Evolutionary conservation across 2,113 vertebrate genomes (phyloP).

Genomic region (Brienomyrus longianalis): DNA sequence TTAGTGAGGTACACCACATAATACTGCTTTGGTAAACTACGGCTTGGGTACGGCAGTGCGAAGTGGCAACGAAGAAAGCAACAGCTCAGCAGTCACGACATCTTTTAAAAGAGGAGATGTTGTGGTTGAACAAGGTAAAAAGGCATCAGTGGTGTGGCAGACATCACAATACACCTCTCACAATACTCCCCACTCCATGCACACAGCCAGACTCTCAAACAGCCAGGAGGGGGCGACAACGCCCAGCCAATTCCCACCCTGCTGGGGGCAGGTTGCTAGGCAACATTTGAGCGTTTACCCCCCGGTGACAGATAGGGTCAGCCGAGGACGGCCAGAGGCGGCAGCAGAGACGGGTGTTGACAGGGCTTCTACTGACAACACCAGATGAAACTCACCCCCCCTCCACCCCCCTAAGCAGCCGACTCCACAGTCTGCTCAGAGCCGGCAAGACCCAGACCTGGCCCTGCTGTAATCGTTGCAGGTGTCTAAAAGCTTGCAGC

Average conservation of each 20-base stretch:
- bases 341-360: not conserved
- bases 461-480: not conserved
- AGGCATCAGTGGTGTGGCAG: not conserved
- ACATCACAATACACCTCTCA: no score
- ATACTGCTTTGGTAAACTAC: not conserved
- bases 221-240: not conserved
- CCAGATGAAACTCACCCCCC: not conserved
- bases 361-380: not conserved
- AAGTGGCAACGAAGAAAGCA: not conserved
- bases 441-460: not conserved
- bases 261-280: not conserved
- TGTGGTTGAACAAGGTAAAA: not conserved
- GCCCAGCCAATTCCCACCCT: not conserved
- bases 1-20: not conserved
- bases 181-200: not conserved
- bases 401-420: not conserved
- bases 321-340: not conserved
- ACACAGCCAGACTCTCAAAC: not conserved
- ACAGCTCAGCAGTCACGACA: no score
- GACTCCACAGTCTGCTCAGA: not conserved
- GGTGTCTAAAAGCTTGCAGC: not conserved
- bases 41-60: no score
- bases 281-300: not conserved
- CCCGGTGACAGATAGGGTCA: not conserved
- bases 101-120: no score